Evolutionary conservation across 1,140 invertebrate genomes (phyloP).

Genomic region (Berghia stephanieae): DNA sequence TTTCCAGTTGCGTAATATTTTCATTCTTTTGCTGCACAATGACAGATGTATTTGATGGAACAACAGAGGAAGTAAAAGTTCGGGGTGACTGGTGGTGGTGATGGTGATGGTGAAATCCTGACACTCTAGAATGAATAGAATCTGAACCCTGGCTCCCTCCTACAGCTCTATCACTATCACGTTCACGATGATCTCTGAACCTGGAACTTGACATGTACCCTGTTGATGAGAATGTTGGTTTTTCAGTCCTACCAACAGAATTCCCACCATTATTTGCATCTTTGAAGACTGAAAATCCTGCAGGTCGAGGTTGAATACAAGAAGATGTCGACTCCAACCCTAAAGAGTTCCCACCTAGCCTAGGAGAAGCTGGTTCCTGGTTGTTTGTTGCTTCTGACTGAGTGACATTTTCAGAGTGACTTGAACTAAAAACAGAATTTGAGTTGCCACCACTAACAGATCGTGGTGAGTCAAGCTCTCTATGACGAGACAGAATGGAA

Average conservation of each 20-base stretch:
- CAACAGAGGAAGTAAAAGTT: constrained; percentile 20
- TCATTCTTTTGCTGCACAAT: constrained; percentile 26
- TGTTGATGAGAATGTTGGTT: constrained; percentile 11
- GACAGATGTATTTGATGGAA: not conserved
- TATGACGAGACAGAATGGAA: constrained; percentile 36
- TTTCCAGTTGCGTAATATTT: constrained; percentile 36
- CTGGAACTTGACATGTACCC: constrained; percentile 12
- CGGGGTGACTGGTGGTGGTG: constrained; percentile 33
- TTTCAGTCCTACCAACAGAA: not conserved
- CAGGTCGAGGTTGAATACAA: constrained; percentile 1
- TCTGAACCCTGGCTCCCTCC: constrained; percentile 13
- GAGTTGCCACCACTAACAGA: constrained; percentile 25
- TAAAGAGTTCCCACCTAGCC: no score
- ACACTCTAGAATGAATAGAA: constrained; percentile 8
- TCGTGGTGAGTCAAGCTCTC: constrained; percentile 23
- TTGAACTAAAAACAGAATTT: no score
- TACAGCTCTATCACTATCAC: constrained; percentile 4
- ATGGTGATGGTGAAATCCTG: not conserved
- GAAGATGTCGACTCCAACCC: no score
- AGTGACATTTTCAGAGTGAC: no score
- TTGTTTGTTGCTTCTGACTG: no score
- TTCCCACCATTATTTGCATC: not conserved
- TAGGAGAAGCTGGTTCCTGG: no score
- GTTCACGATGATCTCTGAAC: constrained; percentile 34
- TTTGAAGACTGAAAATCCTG: constrained; percentile 17